These are phyloP conservation scores for Falco peregrinus DNA, from an alignment of 2,797 vertebrate species.

Conservation along the genomic window DNA sequence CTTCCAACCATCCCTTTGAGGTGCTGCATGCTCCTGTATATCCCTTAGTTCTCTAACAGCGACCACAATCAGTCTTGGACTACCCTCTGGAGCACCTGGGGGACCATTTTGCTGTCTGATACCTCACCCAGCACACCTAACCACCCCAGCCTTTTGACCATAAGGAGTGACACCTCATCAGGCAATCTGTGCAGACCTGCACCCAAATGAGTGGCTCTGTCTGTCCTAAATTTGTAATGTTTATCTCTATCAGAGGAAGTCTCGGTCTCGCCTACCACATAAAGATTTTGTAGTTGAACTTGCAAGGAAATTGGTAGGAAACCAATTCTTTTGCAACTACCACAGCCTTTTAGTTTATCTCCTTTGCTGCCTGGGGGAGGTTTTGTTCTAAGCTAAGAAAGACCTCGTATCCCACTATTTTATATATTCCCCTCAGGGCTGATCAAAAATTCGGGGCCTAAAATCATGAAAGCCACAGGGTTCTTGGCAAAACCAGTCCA, in stretches of 20 bases:
- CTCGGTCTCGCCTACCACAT: not conserved
- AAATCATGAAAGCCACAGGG: not conserved
- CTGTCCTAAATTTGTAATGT: not conserved
- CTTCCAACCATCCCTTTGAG: not conserved
- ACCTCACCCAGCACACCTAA: not conserved
- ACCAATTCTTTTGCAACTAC: not conserved
- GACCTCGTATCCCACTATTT: not conserved
- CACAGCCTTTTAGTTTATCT: not conserved
- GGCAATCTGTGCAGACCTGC: not conserved
- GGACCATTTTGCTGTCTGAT: not conserved
- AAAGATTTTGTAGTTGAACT: not conserved
- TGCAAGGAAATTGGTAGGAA: not conserved
- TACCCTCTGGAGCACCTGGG: not conserved
- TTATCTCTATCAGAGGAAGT: not conserved
- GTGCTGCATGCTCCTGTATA: not conserved
- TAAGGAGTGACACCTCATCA: not conserved
- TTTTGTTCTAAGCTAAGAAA: not conserved
- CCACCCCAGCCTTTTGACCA: rapidly evolving
- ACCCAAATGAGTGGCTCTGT: not conserved
- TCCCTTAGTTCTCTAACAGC: not conserved
- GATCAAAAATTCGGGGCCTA: not conserved
- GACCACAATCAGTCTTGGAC: not conserved
- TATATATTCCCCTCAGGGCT: not conserved
- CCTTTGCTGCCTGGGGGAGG: not conserved
- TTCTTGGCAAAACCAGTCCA: not conserved